A percentile compares a stretch with the other conserved stretches of the same genome.
Evolutionary conservation across 2,888 invertebrate species (phyloP).

Genomic region (Mactromeris polynyma): DNA sequence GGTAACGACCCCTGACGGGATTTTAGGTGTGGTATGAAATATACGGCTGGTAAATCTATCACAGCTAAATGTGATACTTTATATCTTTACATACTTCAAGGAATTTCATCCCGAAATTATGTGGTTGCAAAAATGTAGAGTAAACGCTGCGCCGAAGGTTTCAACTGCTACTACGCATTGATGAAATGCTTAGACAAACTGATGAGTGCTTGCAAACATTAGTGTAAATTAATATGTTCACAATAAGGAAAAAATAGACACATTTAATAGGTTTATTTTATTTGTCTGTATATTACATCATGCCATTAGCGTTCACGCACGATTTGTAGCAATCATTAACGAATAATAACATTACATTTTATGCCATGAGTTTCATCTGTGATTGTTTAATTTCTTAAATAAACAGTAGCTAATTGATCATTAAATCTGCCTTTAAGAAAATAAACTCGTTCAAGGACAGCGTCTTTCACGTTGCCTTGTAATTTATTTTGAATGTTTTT

Average conservation of each 20-base stretch:
- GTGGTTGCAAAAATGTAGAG: neutral
- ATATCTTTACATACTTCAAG: neutral
- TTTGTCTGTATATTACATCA: neutral
- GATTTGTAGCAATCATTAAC: neutral
- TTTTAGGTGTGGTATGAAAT: conserved; percentile 1
- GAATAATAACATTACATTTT: neutral
- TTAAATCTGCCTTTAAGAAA: neutral
- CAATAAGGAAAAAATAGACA: neutral
- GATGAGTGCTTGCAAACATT: neutral
- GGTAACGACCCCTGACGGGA: conserved; percentile 25
- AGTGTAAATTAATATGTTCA: neutral
- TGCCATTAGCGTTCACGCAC: neutral
- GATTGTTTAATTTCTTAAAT: neutral
- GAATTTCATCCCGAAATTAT: neutral
- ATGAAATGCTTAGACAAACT: neutral
- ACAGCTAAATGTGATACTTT: neutral
- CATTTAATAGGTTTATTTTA: neutral
- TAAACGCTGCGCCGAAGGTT: neutral
- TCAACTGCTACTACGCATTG: neutral
- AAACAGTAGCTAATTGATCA: neutral
- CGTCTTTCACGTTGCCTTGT: neutral
- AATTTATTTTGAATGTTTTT: neutral
- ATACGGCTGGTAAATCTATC: neutral
- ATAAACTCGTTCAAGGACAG: neutral
- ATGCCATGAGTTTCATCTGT: neutral